Evolutionary conservation across 64 coral and sea anemone genomes (phyloP).

Genomic region (Orbicella faveolata): DNA sequence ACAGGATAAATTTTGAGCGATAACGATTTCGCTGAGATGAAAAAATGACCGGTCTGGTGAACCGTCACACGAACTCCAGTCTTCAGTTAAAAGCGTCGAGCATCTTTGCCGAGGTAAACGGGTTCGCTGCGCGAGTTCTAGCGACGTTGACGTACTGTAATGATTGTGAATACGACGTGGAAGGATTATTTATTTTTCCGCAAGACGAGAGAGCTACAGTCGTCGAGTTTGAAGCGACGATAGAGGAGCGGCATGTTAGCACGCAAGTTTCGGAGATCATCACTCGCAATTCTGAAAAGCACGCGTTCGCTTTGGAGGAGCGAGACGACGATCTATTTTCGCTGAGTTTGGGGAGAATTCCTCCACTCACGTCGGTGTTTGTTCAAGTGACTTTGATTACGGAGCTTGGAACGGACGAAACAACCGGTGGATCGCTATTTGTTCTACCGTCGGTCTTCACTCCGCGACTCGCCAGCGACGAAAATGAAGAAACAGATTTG

Average conservation of each 20-base stretch:
- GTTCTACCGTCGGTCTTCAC: slow-evolving; percentile 88
- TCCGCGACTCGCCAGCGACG: slow-evolving; percentile 55
- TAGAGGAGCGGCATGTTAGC: slow-evolving; percentile 79
- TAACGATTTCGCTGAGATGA: neutral
- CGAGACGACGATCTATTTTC: slow-evolving; percentile 89
- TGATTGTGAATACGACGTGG: slow-evolving; percentile 79
- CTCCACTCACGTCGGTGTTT: slow-evolving; percentile 86
- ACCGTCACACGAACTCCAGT: slow-evolving; percentile 59
- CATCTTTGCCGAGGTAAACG: slow-evolving; percentile 91
- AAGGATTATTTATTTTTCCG: slow-evolving; percentile 92
- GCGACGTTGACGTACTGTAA: slow-evolving; percentile 91
- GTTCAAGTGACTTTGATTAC: slow-evolving; percentile 92
- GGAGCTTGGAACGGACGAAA: slow-evolving; percentile 67
- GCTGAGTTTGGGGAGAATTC: slow-evolving; percentile 93
- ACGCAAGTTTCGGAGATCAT: slow-evolving; percentile 54
- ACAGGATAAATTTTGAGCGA: neutral
- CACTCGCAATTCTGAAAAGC: slow-evolving; percentile 52
- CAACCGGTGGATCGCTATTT: slow-evolving; percentile 74
- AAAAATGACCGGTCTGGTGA: slow-evolving; percentile 84
- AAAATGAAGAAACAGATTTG: slow-evolving; percentile 21
- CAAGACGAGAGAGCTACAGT: slow-evolving; percentile 90
- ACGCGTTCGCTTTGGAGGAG: slow-evolving; percentile 64
- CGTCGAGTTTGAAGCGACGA: slow-evolving; percentile 84
- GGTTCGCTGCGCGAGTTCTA: slow-evolving; percentile 80
- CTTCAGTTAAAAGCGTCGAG: slow-evolving; percentile 86